phyloP scores from a whole-genome alignment of 1,140 invertebrate genomes.

The Apocrypta bakeri region DNA sequence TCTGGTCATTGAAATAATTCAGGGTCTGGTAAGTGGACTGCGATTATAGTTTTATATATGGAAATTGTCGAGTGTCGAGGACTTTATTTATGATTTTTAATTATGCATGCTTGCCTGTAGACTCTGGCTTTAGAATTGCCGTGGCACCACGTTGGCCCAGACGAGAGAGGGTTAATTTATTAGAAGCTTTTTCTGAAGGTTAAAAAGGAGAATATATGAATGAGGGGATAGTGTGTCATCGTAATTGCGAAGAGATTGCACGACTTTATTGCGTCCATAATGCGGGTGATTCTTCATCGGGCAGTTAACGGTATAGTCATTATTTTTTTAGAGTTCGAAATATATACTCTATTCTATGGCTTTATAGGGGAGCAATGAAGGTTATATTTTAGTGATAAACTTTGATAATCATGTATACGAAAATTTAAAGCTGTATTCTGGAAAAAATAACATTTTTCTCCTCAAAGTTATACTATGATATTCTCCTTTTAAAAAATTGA shows the following conservation, averaged over 20 bases:
- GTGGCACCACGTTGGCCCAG: not conserved
- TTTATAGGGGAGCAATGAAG: too few relatives aligned
- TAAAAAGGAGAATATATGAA: not conserved
- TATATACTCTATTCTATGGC: too few relatives aligned
- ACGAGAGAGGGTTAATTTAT: not conserved
- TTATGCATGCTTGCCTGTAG: conserved; percentile 30
- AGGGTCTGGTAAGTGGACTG: conserved; percentile 18
- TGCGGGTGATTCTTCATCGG: not conserved
- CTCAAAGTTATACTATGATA: too few relatives aligned
- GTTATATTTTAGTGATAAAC: too few relatives aligned
- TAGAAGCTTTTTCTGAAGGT: not conserved
- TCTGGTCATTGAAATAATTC: conserved; percentile 44
- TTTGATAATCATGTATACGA: too few relatives aligned
- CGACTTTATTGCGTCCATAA: not conserved
- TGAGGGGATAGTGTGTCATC: not conserved
- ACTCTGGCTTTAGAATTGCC: not conserved
- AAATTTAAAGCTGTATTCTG: too few relatives aligned
- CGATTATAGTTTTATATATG: conserved; percentile 47
- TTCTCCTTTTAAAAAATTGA: not conserved
- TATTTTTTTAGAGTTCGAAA: not conserved
- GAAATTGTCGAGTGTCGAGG: conserved; percentile 37
- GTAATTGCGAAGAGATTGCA: not conserved
- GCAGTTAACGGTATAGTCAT: not conserved
- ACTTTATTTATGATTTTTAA: conserved; percentile 45
- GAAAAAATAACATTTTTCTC: too few relatives aligned